These are phyloP conservation scores for Corythaeola cristata DNA, from an alignment of 2,113 vertebrate genomes.

Conservation along the genomic window DNA sequence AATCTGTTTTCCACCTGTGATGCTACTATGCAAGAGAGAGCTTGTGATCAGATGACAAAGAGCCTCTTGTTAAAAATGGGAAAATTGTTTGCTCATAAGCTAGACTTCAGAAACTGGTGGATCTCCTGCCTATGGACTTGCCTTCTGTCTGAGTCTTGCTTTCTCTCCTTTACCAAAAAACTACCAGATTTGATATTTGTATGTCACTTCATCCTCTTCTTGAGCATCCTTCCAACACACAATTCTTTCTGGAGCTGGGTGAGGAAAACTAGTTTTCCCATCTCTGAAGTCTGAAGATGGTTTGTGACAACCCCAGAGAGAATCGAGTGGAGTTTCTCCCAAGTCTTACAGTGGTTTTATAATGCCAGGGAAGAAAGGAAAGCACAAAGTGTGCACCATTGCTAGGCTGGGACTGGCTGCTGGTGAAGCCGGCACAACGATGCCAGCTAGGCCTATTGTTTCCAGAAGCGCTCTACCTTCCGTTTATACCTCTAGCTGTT, in stretches of 20 bases:
- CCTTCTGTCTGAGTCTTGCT: background rate
- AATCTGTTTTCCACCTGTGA: background rate
- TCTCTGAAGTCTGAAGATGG: background rate
- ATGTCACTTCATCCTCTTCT: background rate
- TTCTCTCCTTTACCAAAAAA: background rate
- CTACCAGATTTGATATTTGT: background rate
- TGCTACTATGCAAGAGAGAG: background rate
- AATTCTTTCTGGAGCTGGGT: background rate
- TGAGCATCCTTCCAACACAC: background rate
- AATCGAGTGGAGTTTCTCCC: background rate
- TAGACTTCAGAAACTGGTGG: background rate
- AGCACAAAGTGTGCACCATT: background rate
- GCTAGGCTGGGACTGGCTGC: constrained; percentile 40
- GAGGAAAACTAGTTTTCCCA: background rate
- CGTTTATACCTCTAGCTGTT: background rate
- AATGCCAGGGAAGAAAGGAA: background rate
- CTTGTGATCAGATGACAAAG: background rate
- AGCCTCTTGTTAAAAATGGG: background rate
- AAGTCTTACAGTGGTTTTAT: background rate
- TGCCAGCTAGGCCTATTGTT: background rate
- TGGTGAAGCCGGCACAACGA: background rate
- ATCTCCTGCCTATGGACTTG: background rate
- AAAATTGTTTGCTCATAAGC: background rate
- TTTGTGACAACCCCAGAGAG: background rate
- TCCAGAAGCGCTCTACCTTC: background rate